Percentiles rank a stretch among this genome's conserved stretches.
Conservation (phyloP, 2,797 vertebrate genomes). For the Tachyglossus aculeatus region DNA sequence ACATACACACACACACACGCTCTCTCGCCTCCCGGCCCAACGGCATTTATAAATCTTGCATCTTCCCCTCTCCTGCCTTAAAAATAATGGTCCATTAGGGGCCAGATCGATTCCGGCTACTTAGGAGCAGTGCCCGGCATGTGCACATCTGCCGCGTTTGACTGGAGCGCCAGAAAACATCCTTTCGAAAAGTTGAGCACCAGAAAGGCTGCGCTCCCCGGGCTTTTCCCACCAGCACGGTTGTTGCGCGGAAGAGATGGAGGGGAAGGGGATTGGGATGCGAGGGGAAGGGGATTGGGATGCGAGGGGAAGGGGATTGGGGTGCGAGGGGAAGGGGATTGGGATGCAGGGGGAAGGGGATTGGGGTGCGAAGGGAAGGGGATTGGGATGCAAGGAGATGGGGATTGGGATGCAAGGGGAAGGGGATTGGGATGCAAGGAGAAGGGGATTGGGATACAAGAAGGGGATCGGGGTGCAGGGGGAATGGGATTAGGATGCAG, state of each 20-base stretch:
- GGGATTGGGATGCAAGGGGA: neutral
- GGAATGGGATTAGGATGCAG: too few species aligned
- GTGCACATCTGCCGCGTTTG: neutral
- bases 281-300: too few species aligned
- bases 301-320: too few species aligned
- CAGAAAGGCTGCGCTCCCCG: conserved; percentile 15
- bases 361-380: too few species aligned
- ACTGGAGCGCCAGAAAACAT: neutral
- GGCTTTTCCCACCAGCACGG: neutral
- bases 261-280: too few species aligned
- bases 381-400: neutral
- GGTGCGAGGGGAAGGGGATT: too few species aligned
- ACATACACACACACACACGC: neutral
- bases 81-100: conserved; percentile 37
- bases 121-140: neutral
- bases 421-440: too few species aligned
- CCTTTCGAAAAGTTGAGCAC: conserved; percentile 27
- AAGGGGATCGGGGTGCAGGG: too few species aligned
- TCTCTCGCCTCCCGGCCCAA: neutral
- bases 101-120: conserved; percentile 19
- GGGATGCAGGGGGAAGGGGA: too few species aligned
- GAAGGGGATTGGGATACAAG: too few species aligned
- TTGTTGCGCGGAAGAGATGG: rapidly evolving
- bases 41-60: conserved; percentile 6
- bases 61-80: conserved; percentile 9